Base-by-base conservation (phyloP, 2,113 vertebrate species). In the Vanacampus margaritifer region DNA sequence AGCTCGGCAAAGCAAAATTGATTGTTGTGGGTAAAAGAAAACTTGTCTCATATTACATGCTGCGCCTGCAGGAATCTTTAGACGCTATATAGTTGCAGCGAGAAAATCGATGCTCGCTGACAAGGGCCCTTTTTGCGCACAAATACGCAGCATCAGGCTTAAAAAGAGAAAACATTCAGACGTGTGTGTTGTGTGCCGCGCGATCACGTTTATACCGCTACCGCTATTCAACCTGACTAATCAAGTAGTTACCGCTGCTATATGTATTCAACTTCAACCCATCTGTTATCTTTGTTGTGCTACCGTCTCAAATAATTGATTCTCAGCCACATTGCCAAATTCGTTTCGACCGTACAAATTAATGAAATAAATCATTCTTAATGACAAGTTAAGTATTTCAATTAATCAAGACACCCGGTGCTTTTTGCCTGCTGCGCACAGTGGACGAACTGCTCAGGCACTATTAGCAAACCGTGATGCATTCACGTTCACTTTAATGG, bases 301-400 rank as follows among this genome's bases (percentile, higher is more conserved):
- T 86, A 69, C 86, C 75, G 87, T 88, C 84, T 84, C 46, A 75
- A 87, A 80, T 86, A 90, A 90, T 84, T 83, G 67, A 87, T 87
- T 89, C 65, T 68, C 78, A 79, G 76, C 78, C 67, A 75, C 82
- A 79, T 85, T 76, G 79, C 63, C 68, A 76, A 87, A 88, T 79
- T 62, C 79, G 79, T 86, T 87, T 69, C 84, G 80, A 87, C 76
- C 79, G 80, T 63, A 82, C 66, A 78, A 87, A 89, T 88, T 80
- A 91, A 88, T 91, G 76, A 83, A 90, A 89, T 89, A 84, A 89
- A 91, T 90, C 88, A 89, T 62, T 79, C 78, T 74, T 91, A 91
- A 91, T 91, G 89, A 88, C 85, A 89, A 88, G 88, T 85, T 90
- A 91, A 90, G 89, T 87, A 85, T 88, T 90, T 72, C 78, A 87